Evolutionary conservation across 1,140 invertebrate genomes (phyloP), one percentile per base, ranked within the genome.

Genomic region (Philotrypesis tridentata): DNA sequence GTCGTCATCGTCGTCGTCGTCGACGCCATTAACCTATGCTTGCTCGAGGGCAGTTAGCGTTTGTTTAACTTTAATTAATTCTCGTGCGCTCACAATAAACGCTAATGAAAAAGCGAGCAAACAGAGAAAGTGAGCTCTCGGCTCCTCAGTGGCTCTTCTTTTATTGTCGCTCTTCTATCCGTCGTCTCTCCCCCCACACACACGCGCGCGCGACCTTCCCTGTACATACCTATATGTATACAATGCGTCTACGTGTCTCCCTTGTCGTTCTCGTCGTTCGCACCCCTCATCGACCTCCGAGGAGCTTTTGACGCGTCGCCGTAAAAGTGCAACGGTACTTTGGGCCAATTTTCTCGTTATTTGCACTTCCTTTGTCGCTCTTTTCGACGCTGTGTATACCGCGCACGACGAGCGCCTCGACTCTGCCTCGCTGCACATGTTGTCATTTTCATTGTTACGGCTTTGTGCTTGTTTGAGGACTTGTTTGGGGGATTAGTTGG

Each of bases 1-100:
- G 2, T 21, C 21, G 43, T 27, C n/a, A n/a, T n/a, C n/a, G n/a
- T n/a, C n/a, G n/a, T n/a, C 17, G 48, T 21, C 17, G 2, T 21
- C 21, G 43, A 23, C 23, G 80, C 74, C 86, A 84, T 89, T 89
- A 88, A 86, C 85, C 85, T 87, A n/a, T 7, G 86, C 87, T 89
- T 86, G 83, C 85, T 60, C 48, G 17, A 29, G 33, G 85, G 84
- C 86, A 86, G 89, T 89, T 89, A 88, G 80, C 65, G 65, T 78
- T 82, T 89, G 89, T 90, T 90, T 89, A 87, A 89, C 86, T 89
- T 90, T 90, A 88, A 90, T 90, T 90, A 90, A 89, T 90, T 86
- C 82, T 82, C 68, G 82, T 83, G 31, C 68, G 63, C 43, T 55
- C 48, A 84, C 80, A 84, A 87, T 89, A 88, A 90, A 89, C 86